Conservation (phyloP, 1,140 invertebrate genomes). For the Drosophila ironensis region DNA sequence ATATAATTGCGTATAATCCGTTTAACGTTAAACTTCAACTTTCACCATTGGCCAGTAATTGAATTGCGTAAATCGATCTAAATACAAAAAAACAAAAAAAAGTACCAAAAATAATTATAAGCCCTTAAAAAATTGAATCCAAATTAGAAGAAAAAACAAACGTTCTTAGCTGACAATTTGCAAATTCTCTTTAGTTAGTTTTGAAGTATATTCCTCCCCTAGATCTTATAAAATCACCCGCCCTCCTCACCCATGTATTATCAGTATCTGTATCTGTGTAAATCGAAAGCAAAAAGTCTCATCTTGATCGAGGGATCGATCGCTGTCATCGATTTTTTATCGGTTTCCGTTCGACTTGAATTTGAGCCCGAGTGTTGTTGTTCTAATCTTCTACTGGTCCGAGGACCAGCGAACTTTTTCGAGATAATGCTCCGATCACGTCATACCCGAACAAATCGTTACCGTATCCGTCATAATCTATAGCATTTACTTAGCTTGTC, state of each 20-base stretch:
- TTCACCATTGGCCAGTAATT: constrained; percentile 56
- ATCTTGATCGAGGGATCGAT: constrained; percentile 26
- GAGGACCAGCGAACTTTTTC: constrained; percentile 10
- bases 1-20: constrained; percentile 63
- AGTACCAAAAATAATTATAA: constrained; percentile 15
- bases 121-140: constrained; percentile 25
- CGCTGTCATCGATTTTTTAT: constrained; percentile 33
- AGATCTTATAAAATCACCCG: constrained; percentile 4
- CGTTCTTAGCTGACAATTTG: constrained; percentile 54
- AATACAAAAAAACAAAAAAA: constrained; percentile 17
- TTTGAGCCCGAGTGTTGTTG: constrained; percentile 71
- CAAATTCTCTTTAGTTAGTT: constrained; percentile 68
- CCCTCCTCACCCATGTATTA: constrained; percentile 25
- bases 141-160: constrained; percentile 27
- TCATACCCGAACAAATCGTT: constrained; percentile 41
- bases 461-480: constrained; percentile 37
- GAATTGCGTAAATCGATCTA: constrained; percentile 41
- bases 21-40: constrained; percentile 72
- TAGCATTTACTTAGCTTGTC: constrained; percentile 45
- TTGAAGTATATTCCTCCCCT: constrained; percentile 20
- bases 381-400: constrained; percentile 53
- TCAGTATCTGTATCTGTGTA: background rate
- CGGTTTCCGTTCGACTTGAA: constrained; percentile 74
- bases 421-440: constrained; percentile 31
- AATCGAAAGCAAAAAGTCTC: constrained; percentile 19